Evolutionary conservation across 2,888 invertebrate species (phyloP).

Genomic region (Drosophila kanekoi): DNA sequence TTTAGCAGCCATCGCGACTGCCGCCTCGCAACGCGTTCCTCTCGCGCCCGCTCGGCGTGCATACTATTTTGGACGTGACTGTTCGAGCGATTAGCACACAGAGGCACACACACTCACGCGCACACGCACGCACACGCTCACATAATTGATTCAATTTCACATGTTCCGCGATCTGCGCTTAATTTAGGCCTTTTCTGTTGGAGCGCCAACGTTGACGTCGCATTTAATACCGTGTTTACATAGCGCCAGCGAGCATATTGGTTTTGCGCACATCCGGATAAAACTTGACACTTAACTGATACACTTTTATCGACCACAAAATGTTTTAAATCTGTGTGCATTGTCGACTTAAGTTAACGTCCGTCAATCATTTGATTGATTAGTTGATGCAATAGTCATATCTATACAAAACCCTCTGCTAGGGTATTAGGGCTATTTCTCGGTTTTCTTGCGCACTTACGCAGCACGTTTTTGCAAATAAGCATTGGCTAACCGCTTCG

Average conservation of each 20-base stretch:
- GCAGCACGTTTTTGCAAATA: conserved; percentile 16
- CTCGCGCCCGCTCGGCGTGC: neutral
- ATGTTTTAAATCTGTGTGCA: too few species aligned
- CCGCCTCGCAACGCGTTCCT: neutral
- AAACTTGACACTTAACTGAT: too few species aligned
- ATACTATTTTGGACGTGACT: conserved; percentile 1
- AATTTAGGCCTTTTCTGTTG: neutral
- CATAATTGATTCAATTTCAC: neutral
- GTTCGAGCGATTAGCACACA: neutral
- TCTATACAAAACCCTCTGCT: too few species aligned
- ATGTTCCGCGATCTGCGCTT: neutral
- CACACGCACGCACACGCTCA: neutral
- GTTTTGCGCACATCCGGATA: too few species aligned
- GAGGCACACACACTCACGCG: too few species aligned
- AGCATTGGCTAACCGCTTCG: conserved; percentile 27
- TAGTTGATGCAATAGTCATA: too few species aligned
- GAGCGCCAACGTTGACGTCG: neutral
- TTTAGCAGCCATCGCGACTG: neutral
- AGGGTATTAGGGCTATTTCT: too few species aligned
- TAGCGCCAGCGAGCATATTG: too few species aligned
- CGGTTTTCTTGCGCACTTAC: neutral
- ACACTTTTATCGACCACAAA: too few species aligned
- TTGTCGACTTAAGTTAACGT: too few species aligned
- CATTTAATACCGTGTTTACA: too few species aligned
- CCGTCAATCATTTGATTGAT: too few species aligned